These are phyloP conservation scores for Myrmecobius fasciatus DNA, from an alignment of 2,113 vertebrate species.

Conservation along the genomic window DNA sequence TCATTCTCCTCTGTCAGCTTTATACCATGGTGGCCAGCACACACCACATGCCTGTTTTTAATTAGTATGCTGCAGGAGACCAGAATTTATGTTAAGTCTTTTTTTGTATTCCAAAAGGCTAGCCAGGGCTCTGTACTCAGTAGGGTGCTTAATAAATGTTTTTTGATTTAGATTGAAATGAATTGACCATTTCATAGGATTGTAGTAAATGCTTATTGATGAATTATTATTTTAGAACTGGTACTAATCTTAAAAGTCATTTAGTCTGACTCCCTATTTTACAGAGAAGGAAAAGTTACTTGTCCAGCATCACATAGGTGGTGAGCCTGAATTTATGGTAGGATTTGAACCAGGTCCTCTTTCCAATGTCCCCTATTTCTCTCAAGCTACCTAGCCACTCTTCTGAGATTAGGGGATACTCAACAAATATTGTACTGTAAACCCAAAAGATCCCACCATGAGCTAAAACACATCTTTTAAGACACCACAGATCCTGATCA, in stretches of 20 bases:
- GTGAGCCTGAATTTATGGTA: background rate
- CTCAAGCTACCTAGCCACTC: background rate
- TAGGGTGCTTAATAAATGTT: background rate
- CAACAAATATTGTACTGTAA: background rate
- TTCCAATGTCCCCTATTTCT: background rate
- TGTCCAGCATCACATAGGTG: background rate
- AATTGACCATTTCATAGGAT: background rate
- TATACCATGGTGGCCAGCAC: background rate
- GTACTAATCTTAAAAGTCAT: background rate
- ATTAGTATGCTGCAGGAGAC: background rate
- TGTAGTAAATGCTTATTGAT: background rate
- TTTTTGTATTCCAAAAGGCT: background rate
- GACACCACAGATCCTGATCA: background rate
- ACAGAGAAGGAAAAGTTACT: background rate
- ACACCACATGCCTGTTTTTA: background rate
- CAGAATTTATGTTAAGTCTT: background rate
- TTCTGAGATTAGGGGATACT: background rate
- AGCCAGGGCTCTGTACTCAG: background rate
- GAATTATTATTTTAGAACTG: background rate
- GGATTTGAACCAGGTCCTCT: background rate
- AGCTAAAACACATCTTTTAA: background rate
- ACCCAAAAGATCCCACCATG: background rate
- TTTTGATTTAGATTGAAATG: background rate
- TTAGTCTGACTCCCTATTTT: background rate
- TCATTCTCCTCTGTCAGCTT: background rate